Evolutionary conservation across 1,140 invertebrate genomes (phyloP), one percentile per base, ranked within the genome.

Genomic region (Drosophila melanogaster): DNA sequence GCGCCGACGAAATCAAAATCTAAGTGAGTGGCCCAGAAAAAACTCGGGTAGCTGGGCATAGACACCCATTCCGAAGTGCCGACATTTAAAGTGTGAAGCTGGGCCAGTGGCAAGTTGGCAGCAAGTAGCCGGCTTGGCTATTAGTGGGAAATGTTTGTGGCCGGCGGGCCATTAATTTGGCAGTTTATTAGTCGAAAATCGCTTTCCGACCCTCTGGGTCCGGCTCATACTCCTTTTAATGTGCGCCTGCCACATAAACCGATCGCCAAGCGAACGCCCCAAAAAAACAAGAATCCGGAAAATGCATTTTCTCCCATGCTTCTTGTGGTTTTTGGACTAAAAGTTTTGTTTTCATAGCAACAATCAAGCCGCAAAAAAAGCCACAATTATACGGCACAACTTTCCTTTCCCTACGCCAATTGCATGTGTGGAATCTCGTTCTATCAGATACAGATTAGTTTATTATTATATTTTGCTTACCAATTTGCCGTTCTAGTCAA

Each of bases 101-200:
- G 54, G 46, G 43, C 64, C 60, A 38, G 11, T 44, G 24, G 33
- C 30, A 22, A 38, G 65, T 38, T 37, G 33, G 46, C 57, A 67
- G 46, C 61, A 81, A 83, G 84, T 86, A 86, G 71, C 65, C 49
- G 61, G 22, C 72, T 40, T 30, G 43, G 35, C 44, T 50, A 81
- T 74, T 74, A 70, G 61, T 59, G 47, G n/a, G 30, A 58, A 41
- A 77, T 70, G 30, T 60, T 46, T 55, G 46, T 58, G 19, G 57
- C 56, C 61, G 49, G 30, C 11, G 49, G 64, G 54, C 37, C 55
- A 66, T 83, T 77, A 83, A 83, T 89, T 83, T 89, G 59, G 58
- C 40, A 72, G 49, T 89, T 87, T 87, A 87, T 89, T 87, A 79
- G 84, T 46, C 55, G 50, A 64, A 81, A 87, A 86, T 79, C 55